Base-by-base conservation (phyloP, 1,140 invertebrate genomes). In the Linepithema humile region DNA sequence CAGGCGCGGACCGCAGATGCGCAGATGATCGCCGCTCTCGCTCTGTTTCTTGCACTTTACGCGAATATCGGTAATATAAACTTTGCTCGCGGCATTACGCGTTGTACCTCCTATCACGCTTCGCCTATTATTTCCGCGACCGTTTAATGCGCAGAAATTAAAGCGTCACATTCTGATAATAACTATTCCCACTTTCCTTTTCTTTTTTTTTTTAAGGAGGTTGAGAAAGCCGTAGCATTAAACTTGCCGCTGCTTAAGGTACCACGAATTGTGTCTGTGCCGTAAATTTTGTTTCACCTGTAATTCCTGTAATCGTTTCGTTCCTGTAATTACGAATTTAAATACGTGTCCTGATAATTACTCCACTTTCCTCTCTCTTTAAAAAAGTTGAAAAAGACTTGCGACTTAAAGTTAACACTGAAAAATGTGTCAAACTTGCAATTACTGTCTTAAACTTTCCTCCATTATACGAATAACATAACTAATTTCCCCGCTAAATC, bases 161-260 rank as follows among this genome's bases (percentile, higher is more conserved):
- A 35, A 67, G 17, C 45, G 20, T 45, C 73, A 77, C 5, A 48
- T 20, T 29, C 59, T n/a, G 43, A 78, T 53, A 62, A 78, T 80
- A 80, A 80, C 48, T n/a, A n/a, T n/a, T n/a, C n/a, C n/a, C 50
- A 80, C 50, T 55, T 80, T 17, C 55, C 32, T 32, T 55, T 57
- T 69, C 70, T 32, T 55, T 50, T 77, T 80, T 60, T 48, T 80
- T 78, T 78, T 32, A 80, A 80, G 75, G 75, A 80, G 75, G 75
- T 80, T 80, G 64, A 80, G 75, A 80, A 80, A 80, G 75, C 75
- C 64, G 75, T 80, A 80, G 64, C 64, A 70, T 80, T 80, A 80
- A 80, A 80, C 75, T 80, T 80, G 75, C 75, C 75, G 75, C 75
- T 80, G 64, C 38, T 70, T 70, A 70, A 80, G 75, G 75, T 78